A percentile compares a stretch with the other conserved stretches of the same genome.
phyloP scores from a whole-genome alignment of 1,140 invertebrate species.

The Trialeurodes vaporariorum region DNA sequence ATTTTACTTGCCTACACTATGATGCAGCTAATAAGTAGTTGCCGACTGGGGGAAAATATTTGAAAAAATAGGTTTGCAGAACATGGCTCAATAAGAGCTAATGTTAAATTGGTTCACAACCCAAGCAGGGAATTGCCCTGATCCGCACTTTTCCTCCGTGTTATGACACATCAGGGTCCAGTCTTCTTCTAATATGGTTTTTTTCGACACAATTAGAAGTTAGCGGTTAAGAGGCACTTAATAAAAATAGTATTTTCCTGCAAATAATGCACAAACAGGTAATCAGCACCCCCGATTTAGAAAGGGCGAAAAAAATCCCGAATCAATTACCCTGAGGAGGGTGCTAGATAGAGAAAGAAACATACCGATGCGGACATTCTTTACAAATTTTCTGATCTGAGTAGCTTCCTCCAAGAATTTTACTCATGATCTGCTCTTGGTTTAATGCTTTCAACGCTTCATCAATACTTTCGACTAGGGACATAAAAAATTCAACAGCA shows the following conservation, averaged over 20 bases:
- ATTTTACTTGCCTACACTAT: too few species aligned
- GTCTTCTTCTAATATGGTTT: too few species aligned
- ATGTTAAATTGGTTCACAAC: too few species aligned
- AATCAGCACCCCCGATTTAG: too few species aligned
- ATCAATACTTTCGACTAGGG: conserved; percentile 89
- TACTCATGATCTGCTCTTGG: conserved; percentile 85
- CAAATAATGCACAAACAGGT: too few species aligned
- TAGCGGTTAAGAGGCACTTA: too few species aligned
- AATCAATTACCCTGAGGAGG: not conserved
- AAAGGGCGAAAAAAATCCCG: not conserved
- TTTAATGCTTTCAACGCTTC: conserved; percentile 88
- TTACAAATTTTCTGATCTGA: conserved; percentile 99
- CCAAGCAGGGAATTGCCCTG: too few species aligned
- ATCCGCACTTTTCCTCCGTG: too few species aligned
- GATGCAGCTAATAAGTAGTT: too few species aligned
- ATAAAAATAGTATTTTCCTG: too few species aligned
- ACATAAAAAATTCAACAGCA: conserved; percentile 98
- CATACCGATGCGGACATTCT: conserved; percentile 88
- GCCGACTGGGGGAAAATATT: not conserved
- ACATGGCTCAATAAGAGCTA: not conserved
- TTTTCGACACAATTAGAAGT: too few species aligned
- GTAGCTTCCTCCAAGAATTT: conserved; percentile 90
- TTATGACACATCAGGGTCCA: too few species aligned
- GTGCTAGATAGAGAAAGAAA: not conserved
- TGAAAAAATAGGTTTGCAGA: not conserved